Base-by-base conservation (phyloP, 2,113 vertebrate genomes). In the Genyomyrus donnyi region DNA sequence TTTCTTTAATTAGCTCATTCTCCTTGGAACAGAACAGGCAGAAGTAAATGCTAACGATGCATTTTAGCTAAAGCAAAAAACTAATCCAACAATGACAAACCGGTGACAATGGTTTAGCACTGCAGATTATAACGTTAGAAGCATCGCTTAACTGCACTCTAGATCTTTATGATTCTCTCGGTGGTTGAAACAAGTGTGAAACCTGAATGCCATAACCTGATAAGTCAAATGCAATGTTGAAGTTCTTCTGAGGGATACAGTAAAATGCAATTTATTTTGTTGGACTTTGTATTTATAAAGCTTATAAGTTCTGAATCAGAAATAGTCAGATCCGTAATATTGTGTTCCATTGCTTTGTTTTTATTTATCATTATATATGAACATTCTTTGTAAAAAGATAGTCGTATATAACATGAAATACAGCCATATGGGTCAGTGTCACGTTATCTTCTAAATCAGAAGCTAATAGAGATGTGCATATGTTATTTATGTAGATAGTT, bases 1-100 rank as follows among this genome's bases (percentile, higher is more conserved):
- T 87, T 91, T 92, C 85, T 90, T 90, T 93, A 94, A 91, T 93
- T 94, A 94, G 89, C 92, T 90, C 84, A 11, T 50, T 53, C 66
- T 88, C 86, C 70, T 80, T 88, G 89, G 39, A 91, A 91, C 87
- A 90, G 88, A 50, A 62, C 10, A 52, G 24, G 31, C 62, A 52
- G 3, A 48, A 17, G 15, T 53, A 56, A 31, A 88, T 9, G 31
- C 46, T n/a, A 15, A 50, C 48, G 0, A n/a, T 85, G 9, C 84
- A 27, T 86, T 86, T 86, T 86, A 48, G n/a, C 24, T 86, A 86
- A 24, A 86, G 45, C 21, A n/a, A 27, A 83, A 86, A 27, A 52
- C 48, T 46, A 84, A 84, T 42, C 19, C 45, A 45, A 11, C 45
- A 84, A 46, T 84, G 80, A 46, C 27, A 21, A 84, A 46, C 45